Evolutionary conservation across 2,113 vertebrate genomes (phyloP).

Genomic region (Trematomus loennbergii): DNA sequence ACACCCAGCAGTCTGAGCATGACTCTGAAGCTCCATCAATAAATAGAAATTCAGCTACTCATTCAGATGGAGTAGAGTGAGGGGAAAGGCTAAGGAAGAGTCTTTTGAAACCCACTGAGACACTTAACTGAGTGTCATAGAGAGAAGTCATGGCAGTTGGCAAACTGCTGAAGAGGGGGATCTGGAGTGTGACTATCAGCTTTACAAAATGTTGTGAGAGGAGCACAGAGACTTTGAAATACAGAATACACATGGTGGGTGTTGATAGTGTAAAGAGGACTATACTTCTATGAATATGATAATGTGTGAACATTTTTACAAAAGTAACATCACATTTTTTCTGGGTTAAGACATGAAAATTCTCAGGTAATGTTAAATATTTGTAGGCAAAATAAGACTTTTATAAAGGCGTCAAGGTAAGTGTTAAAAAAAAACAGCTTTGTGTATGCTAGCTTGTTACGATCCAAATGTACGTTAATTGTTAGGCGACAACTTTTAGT

Average conservation of each 20-base stretch:
- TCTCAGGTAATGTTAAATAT: background rate
- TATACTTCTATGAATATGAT: background rate
- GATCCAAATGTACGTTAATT: no score
- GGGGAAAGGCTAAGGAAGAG: conserved; percentile 35
- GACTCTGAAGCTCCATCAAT: conserved; percentile 53
- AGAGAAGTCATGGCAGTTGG: conserved; percentile 45
- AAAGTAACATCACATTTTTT: background rate
- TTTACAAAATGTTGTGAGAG: conserved; percentile 22
- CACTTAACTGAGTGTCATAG: conserved; percentile 49
- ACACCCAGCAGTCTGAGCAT: conserved; percentile 7
- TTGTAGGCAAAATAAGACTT: background rate
- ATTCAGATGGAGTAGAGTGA: conserved; percentile 38
- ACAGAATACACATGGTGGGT: conserved; percentile 1
- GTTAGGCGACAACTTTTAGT: no score
- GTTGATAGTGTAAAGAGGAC: background rate
- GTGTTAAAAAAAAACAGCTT: background rate
- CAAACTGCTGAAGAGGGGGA: conserved; percentile 51
- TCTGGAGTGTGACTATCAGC: conserved; percentile 46
- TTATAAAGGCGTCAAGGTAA: background rate
- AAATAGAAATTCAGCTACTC: conserved; percentile 47
- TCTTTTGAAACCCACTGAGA: conserved; percentile 64
- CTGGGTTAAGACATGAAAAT: background rate
- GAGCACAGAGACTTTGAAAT: background rate
- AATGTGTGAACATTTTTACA: background rate
- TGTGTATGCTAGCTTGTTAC: no score